Base-by-base conservation (phyloP, 2,888 invertebrate species). In the Ametastegia equiseti region DNA sequence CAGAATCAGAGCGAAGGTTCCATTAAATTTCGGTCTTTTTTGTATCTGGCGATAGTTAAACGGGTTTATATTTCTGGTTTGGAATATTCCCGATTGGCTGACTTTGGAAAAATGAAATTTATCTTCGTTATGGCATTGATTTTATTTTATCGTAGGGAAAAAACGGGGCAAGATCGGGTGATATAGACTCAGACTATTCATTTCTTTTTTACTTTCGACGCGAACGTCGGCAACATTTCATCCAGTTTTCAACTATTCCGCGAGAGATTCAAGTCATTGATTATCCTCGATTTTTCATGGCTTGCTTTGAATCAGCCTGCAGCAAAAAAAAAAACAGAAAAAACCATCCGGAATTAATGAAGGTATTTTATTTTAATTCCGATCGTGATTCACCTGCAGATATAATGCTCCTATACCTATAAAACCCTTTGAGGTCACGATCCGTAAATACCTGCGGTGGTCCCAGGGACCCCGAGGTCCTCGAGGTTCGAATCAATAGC, bases 401-500 rank as follows among this genome's bases (percentile, higher is more conserved):
- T 23, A 54, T 54, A 23, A 54, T 54, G 11, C 19, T 54, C 54
- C 0, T 19, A 19, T n/a, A n/a, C n/a, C 19, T 54, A 23, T 54
- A 54, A 67, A 36, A 19, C 65, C 65, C 65, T 67, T 39, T 19
- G 11, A 67, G 65, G 39, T 67, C 9, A 23, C 19, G 65, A 67
- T 67, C 65, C 65, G 65, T 67, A 39, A 67, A 67, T 67, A 67
- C 65, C 65, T 67, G 65, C 19, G n/a, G 65, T 36, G 33, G n/a
- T 39, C 39, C 27, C 27, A 60, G 65, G 65, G 23, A 39, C 65
- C 36, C 19, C n/a, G 15, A 39, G 39, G 19, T 67, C n/a, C 65
- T 67, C 11, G 39, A 67, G 65, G 33, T 19, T 67, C 65, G 65
- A 39, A 67, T 67, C 65, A 67, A 67, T 67, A 67, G 65, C 65